Base-by-base conservation (phyloP, 2,888 invertebrate species). In the Diarsia rubi region DNA sequence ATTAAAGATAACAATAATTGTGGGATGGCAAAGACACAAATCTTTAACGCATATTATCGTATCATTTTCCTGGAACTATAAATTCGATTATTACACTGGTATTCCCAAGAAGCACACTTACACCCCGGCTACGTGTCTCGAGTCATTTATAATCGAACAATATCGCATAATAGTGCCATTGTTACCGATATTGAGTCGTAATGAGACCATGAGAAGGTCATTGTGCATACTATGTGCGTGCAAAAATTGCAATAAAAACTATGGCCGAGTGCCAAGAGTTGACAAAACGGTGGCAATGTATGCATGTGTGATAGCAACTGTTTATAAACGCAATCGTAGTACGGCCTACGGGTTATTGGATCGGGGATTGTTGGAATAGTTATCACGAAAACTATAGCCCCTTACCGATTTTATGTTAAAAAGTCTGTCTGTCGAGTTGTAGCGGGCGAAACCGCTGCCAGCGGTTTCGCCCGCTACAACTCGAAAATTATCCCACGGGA, bases 91-190 rank as follows among this genome's bases (percentile, higher is more conserved):
- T 66, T 64, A 47, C 52, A 27, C 60, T 75, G 69, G 84, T 59
- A 81, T 75, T 81, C 60, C 74, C 59, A 73, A 70, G 67, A 71
- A 69, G 57, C 65, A 57, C 54, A 73, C 69, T 81, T 37, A 72
- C 44, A 78, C 68, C 62, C 59, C 49, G 87, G 37, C 79, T 82
- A 85, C 83, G 80, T 87, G 86, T 80, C 78, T 62, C 49, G n/a
- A 85, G 87, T 80, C 82, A 87, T 74, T 66, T 75, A 78, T 76
- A 84, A 73, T 81, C 79, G 64, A 71, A 74, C 74, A 73, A 67
- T 75, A 76, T 78, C 62, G 70, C 52, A 86, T 74, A 85, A 70
- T 69, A 65, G 54, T 74, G 60, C 70, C 71, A 77, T 81, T 85
- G 85, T 86, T 81, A 74, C 64, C 62, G 68, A 78, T 73, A 77